A percentile compares a stretch with the other conserved stretches of the same genome.
Conservation (phyloP, 2,888 invertebrate species). For the Lasioglossum calceatum region DNA sequence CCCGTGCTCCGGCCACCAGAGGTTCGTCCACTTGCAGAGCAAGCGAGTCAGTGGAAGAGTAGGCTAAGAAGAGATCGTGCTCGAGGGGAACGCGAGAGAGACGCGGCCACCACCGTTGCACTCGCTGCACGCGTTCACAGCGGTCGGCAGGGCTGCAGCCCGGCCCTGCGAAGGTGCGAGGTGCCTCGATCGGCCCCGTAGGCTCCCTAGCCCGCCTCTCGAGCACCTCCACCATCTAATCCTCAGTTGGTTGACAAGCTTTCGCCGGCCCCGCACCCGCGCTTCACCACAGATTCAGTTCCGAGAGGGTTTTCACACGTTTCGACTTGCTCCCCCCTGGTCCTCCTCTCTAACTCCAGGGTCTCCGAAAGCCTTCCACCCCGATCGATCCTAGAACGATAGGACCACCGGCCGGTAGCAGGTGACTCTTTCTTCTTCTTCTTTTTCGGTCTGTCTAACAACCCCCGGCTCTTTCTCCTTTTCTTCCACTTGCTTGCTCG, state of each 20-base stretch:
- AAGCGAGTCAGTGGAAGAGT: not conserved
- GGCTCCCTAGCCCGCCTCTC: slow-evolving; percentile 82
- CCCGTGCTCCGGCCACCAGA: not conserved
- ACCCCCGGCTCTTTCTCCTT: slow-evolving; percentile 15
- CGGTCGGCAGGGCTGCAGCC: slow-evolving; percentile 46
- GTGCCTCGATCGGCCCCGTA: slow-evolving; percentile 82
- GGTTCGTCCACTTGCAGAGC: not conserved
- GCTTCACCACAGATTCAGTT: slow-evolving; percentile 4
- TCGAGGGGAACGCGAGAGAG: slow-evolving; percentile 12
- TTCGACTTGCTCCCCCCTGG: not conserved
- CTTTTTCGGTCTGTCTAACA: not conserved
- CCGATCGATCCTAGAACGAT: not conserved
- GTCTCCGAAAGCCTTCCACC: not conserved
- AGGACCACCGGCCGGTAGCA: not conserved
- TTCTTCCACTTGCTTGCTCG: slow-evolving; percentile 44
- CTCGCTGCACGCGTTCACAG: not conserved
- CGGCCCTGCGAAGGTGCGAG: slow-evolving; percentile 78
- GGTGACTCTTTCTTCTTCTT: not conserved
- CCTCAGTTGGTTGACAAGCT: slow-evolving; percentile 73
- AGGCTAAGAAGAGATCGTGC: slow-evolving; percentile 30
- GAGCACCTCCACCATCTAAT: slow-evolving; percentile 83
- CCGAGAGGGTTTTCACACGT: not conserved
- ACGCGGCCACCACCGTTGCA: slow-evolving; percentile 14
- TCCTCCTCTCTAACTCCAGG: not conserved
- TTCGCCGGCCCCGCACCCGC: slow-evolving; percentile 65